These are phyloP conservation scores for Ctenomys sociabilis DNA, from an alignment of 2,113 vertebrate genomes.

Conservation along the genomic window DNA sequence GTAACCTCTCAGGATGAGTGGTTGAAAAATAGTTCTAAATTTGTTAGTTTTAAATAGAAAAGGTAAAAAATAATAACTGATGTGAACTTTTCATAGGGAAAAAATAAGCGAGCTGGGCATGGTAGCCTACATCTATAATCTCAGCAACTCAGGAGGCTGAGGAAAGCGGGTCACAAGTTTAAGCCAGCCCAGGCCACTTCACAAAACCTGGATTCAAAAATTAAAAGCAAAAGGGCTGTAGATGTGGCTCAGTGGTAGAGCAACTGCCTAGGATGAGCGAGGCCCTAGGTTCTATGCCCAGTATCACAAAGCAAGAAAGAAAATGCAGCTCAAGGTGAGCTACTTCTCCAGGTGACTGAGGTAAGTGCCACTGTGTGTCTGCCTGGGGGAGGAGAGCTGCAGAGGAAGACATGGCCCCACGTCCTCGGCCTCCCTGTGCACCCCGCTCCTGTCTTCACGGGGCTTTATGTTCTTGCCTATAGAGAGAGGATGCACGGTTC, in stretches of 20 bases:
- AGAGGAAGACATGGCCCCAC: neutral
- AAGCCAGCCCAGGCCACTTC: neutral
- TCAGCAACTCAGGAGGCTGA: neutral
- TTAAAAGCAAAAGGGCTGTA: neutral
- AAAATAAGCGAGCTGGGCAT: neutral
- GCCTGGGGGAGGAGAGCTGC: neutral
- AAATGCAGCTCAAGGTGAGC: neutral
- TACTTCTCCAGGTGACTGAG: neutral
- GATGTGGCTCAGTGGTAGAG: neutral
- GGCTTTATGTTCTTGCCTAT: neutral
- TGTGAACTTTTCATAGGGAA: neutral
- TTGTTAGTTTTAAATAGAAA: constrained; percentile 13
- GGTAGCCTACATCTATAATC: neutral
- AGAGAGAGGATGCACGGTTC: neutral
- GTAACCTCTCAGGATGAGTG: neutral
- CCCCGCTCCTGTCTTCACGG: neutral
- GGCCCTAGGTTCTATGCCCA: neutral
- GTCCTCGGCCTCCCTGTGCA: neutral
- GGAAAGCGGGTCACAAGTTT: neutral
- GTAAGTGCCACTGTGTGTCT: neutral
- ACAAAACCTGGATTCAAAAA: neutral
- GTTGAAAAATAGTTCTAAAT: neutral
- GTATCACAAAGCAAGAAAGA: neutral
- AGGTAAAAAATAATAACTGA: neutral
- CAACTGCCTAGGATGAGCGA: neutral